Conservation (phyloP, 2,113 vertebrate species). For the Coptodon bakossiorum region DNA sequence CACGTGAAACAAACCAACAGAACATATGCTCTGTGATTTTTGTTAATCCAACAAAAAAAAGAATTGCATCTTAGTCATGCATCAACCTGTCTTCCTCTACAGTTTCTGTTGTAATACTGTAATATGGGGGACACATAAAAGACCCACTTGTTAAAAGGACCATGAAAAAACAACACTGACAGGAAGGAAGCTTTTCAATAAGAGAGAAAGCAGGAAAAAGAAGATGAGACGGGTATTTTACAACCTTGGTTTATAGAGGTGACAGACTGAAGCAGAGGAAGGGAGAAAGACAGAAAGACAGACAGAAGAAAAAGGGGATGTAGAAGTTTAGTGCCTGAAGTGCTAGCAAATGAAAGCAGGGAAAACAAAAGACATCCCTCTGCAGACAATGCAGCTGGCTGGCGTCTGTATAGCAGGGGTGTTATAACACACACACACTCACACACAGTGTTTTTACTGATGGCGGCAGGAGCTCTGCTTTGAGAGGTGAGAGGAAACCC, state of each 20-base stretch:
- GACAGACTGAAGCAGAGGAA: conserved; percentile 44
- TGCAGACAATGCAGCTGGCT: conserved; percentile 31
- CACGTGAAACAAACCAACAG: background rate
- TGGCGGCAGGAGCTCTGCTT: conserved; percentile 1
- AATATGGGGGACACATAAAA: conserved; percentile 38
- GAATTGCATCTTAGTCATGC: conserved; percentile 32
- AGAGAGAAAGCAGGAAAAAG: conserved; percentile 15
- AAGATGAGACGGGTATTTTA: conserved; percentile 57
- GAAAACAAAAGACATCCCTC: conserved; percentile 55
- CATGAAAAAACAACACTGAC: conserved; percentile 48
- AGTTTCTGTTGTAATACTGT: conserved; percentile 44
- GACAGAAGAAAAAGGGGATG: conserved; percentile 20
- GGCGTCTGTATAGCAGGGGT: conserved; percentile 1
- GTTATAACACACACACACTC: conserved; percentile 12
- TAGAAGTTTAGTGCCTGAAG: conserved; percentile 44
- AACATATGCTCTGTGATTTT: background rate
- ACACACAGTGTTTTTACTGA: conserved; percentile 2
- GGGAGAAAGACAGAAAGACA: conserved; percentile 21
- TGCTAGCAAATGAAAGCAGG: conserved; percentile 52
- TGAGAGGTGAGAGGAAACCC: conserved; percentile 51
- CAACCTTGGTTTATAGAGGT: conserved; percentile 62
- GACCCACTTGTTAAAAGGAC: conserved; percentile 46
- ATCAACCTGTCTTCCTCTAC: conserved; percentile 25
- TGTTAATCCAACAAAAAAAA: background rate
- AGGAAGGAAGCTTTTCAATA: conserved; percentile 70